Evolutionary conservation across 2,888 invertebrate genomes (phyloP).

Genomic region (Xanthorhoe spadicearia): DNA sequence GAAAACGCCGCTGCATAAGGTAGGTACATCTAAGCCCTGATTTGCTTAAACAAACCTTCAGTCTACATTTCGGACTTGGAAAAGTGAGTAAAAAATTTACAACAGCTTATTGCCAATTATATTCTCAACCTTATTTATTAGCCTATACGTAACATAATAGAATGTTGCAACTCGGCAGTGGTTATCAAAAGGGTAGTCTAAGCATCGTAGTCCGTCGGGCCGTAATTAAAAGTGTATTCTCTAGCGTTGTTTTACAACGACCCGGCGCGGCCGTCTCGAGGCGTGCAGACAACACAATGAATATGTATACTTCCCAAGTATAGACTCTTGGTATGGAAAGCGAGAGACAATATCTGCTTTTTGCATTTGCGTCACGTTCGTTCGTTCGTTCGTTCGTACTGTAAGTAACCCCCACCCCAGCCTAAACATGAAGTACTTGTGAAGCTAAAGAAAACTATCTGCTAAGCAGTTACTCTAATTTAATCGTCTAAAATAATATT

Average conservation of each 20-base stretch:
- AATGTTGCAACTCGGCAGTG: slow-evolving; percentile 45
- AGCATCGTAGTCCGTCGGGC: slow-evolving; percentile 60
- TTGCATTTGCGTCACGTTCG: not conserved
- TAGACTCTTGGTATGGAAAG: slow-evolving; percentile 47
- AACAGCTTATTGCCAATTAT: slow-evolving; percentile 24
- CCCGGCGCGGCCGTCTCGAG: slow-evolving; percentile 61
- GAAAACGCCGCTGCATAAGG: slow-evolving; percentile 19
- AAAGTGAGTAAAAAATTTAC: slow-evolving; percentile 45
- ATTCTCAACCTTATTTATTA: slow-evolving; percentile 46
- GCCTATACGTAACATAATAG: slow-evolving; percentile 51
- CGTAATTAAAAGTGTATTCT: slow-evolving; percentile 71
- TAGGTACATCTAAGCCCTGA: slow-evolving; percentile 34
- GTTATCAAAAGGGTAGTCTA: slow-evolving; percentile 67
- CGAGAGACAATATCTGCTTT: slow-evolving; percentile 51
- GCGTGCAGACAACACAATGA: slow-evolving; percentile 57
- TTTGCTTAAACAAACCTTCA: slow-evolving; percentile 40
- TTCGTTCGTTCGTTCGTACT: too few species aligned
- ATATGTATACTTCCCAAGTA: slow-evolving; percentile 53
- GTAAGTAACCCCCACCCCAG: too few species aligned
- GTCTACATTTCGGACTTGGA: slow-evolving; percentile 39
- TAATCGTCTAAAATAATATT: too few species aligned
- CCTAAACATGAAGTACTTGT: too few species aligned
- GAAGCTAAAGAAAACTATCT: too few species aligned
- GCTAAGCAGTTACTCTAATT: too few species aligned
- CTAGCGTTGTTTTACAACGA: slow-evolving; percentile 66